Evolutionary conservation across 2,797 vertebrate species (phyloP).

Genomic region (Bovichtus variegatus): DNA sequence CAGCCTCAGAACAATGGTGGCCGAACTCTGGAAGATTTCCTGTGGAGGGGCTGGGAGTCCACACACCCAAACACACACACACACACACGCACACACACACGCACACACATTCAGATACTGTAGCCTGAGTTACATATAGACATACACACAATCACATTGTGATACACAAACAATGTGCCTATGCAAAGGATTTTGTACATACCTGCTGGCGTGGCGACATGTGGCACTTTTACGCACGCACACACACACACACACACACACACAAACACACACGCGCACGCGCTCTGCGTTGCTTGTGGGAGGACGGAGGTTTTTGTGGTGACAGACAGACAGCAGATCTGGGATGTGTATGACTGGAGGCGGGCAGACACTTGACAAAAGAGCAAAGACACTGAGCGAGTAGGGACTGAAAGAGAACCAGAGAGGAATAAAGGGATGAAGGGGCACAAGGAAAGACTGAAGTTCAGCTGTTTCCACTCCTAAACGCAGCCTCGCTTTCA

Average conservation of each 20-base stretch:
- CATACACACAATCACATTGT: slow-evolving; percentile 19
- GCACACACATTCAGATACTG: background rate
- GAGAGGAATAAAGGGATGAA: slow-evolving; percentile 36
- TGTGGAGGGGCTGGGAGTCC: slow-evolving; percentile 34
- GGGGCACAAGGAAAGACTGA: slow-evolving; percentile 24
- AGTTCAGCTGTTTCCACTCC: slow-evolving; percentile 57
- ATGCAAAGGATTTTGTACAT: background rate
- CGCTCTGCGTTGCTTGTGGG: slow-evolving; percentile 7
- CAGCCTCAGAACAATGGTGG: slow-evolving; percentile 75
- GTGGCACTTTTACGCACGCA: background rate
- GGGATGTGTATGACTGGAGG: slow-evolving; percentile 14
- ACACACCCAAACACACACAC: slow-evolving; percentile 31
- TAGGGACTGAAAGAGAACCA: slow-evolving; percentile 27
- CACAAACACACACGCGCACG: background rate
- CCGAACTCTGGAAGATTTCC: slow-evolving; percentile 71
- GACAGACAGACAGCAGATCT: slow-evolving; percentile 28
- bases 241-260: background rate
- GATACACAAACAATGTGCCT: slow-evolving; percentile 6
- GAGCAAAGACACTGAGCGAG: slow-evolving; percentile 35
- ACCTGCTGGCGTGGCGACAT: slow-evolving; percentile 9
- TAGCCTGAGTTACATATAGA: slow-evolving; percentile 6
- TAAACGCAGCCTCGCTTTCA: background rate
- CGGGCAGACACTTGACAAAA: slow-evolving; percentile 33
- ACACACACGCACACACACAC: slow-evolving; percentile 25
- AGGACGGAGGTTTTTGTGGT: slow-evolving; percentile 25